These are phyloP conservation scores for Xerus rutilus DNA, from an alignment of 2,797 vertebrate species.

Conservation along the genomic window DNA sequence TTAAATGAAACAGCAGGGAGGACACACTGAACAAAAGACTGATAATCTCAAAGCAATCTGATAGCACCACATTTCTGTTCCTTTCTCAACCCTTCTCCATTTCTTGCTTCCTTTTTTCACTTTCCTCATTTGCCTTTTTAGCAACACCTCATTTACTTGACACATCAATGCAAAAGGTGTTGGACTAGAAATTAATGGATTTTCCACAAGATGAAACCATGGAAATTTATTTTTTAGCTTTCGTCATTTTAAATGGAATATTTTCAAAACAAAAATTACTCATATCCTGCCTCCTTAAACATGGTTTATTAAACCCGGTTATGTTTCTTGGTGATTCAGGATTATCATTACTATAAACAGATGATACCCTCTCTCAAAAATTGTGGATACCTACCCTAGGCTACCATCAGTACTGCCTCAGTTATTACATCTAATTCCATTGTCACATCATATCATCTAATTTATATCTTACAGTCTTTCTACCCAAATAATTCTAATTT, in stretches of 20 bases:
- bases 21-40: neutral
- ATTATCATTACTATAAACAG: neutral
- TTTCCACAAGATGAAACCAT: slow-evolving; percentile 44
- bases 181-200: slow-evolving; percentile 60
- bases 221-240: slow-evolving; percentile 57
- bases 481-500: neutral
- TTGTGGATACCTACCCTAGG: neutral
- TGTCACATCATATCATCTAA: neutral
- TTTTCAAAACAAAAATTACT: slow-evolving; percentile 48
- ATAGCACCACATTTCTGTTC: neutral
- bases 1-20: neutral
- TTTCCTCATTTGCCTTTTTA: slow-evolving; percentile 23
- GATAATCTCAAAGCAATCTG: neutral
- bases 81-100: neutral
- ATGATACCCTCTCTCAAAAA: neutral
- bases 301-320: slow-evolving; percentile 45
- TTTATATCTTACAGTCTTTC: neutral
- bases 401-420: neutral
- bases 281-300: slow-evolving; percentile 47
- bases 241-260: slow-evolving; percentile 57
- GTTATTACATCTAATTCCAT: neutral
- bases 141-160: slow-evolving; percentile 49
- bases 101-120: neutral
- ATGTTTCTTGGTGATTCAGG: slow-evolving; percentile 35
- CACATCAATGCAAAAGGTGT: neutral